Base-by-base conservation (phyloP, 2,113 vertebrate genomes). In the Bubo scandiacus region DNA sequence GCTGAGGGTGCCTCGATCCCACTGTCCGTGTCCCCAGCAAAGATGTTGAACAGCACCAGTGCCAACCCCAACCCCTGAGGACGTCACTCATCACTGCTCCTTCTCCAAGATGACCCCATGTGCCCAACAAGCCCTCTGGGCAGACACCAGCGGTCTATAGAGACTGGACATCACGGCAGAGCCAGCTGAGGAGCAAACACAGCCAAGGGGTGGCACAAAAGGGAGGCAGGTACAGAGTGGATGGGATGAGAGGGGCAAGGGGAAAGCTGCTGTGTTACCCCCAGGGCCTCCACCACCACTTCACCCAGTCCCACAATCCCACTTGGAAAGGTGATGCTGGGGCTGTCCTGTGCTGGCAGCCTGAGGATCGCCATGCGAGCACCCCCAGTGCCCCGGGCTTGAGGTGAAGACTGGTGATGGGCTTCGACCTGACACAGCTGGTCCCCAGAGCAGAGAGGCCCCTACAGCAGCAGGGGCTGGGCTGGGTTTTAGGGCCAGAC, bases 331-430 rank as follows among this genome's bases (percentile, higher is more conserved):
- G 51, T 23, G 43, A 25, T 57, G 58, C 54, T 0, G 0, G 4
- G 14, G 51, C 55, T 51, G 62, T 42, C 27, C 77, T 21, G 29
- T 6, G 3, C 58, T 6, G 19, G 43, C 38, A 81, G 12, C 15
- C 27, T 4, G 0, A 45, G 51, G 34, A 45, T 45, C 13, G 1
- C 19, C 1, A 0, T 18, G n/a, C 0, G 0, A 52, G 54, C 29
- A 23, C 27, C 36, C n/a, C 21, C 47, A 47, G 57, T 11, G 15
- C 34, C 30, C 7, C 7, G 11, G 36, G 32, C 72, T 30, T 1
- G 3, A 34, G 30, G 34, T 16, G 20, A 42, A 40, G n/a, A 5
- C 43, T 7, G 4, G 5, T 7, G 38, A 4, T 63, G 81, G 49
- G 70, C 30, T 40, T 65, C 1, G 2, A 15, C 3, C 62, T 15